Conservation (phyloP, 1,140 invertebrate species). For the Drosophila paulistorum region DNA sequence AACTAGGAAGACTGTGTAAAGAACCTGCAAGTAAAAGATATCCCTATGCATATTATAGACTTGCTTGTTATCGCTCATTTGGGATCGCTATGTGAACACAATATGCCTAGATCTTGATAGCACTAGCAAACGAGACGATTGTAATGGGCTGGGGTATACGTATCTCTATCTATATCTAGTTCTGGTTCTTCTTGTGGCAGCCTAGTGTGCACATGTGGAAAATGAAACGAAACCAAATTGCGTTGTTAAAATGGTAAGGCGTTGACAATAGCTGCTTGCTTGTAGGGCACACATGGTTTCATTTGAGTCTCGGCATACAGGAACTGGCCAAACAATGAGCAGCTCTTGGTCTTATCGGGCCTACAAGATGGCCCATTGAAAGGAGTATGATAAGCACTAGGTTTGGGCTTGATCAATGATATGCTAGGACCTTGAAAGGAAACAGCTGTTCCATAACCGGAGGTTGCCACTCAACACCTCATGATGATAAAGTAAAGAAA, state of each 20-base stretch:
- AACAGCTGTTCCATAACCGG: slow-evolving; percentile 33
- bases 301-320: slow-evolving; percentile 7
- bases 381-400: slow-evolving; percentile 56
- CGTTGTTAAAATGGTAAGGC: slow-evolving; percentile 76
- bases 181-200: too few relatives aligned
- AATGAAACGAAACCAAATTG: slow-evolving; percentile 58
- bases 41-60: slow-evolving; percentile 27
- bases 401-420: slow-evolving; percentile 26
- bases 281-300: slow-evolving; percentile 19
- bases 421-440: slow-evolving; percentile 1
- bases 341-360: slow-evolving; percentile 48
- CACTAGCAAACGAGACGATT: slow-evolving; percentile 26
- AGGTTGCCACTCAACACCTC: slow-evolving; percentile 35
- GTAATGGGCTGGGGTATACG: too few relatives aligned
- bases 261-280: slow-evolving; percentile 64
- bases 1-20: slow-evolving; percentile 15
- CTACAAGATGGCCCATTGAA: slow-evolving; percentile 45
- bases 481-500: slow-evolving; percentile 31
- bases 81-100: slow-evolving; percentile 43
- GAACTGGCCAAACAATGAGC: slow-evolving; percentile 45
- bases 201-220: slow-evolving; percentile 54
- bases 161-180: too few relatives aligned
- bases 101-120: slow-evolving; percentile 53
- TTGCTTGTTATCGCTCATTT: slow-evolving; percentile 30
- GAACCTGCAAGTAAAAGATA: slow-evolving; percentile 25